A percentile compares a stretch with the other conserved stretches of the same genome.
These are phyloP conservation scores for Perizoma affinitatum DNA, from an alignment of 2,888 invertebrate genomes.

Conservation along the genomic window DNA sequence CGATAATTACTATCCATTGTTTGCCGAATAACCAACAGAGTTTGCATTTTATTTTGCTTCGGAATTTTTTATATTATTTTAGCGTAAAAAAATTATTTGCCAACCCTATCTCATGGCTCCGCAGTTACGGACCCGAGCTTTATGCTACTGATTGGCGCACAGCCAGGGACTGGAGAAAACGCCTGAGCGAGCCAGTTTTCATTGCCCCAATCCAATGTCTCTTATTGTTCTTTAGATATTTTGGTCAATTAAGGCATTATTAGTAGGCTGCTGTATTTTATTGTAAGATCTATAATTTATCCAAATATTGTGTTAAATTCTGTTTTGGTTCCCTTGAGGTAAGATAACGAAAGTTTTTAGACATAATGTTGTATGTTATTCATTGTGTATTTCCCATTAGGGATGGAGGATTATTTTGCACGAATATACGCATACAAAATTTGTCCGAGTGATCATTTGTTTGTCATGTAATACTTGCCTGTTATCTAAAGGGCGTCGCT, in stretches of 20 bases:
- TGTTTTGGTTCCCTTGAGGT: constrained; percentile 26
- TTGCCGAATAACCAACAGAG: constrained; percentile 29
- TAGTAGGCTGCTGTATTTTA: constrained; percentile 40
- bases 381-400: constrained; percentile 11
- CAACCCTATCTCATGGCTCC: constrained; percentile 45
- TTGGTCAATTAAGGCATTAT: constrained; percentile 46
- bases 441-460: not conserved
- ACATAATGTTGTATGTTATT: constrained; percentile 16
- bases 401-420: constrained; percentile 9
- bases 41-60: constrained; percentile 35
- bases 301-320: constrained; percentile 33
- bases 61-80: constrained; percentile 40
- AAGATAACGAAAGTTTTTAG: constrained; percentile 24
- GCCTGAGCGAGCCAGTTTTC: constrained; percentile 57
- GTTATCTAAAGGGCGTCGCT: constrained; percentile 3
- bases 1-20: constrained; percentile 37
- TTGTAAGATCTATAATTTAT: constrained; percentile 43
- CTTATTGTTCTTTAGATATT: constrained; percentile 50
- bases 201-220: constrained; percentile 59
- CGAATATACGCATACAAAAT: not conserved
- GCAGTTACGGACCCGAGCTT: constrained; percentile 20
- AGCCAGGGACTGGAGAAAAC: constrained; percentile 58
- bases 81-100: constrained; percentile 36
- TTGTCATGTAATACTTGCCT: constrained; percentile 8
- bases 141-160: constrained; percentile 50